phyloP scores from a whole-genome alignment of 2,113 vertebrate genomes.

The Turdus rufiventris region DNA sequence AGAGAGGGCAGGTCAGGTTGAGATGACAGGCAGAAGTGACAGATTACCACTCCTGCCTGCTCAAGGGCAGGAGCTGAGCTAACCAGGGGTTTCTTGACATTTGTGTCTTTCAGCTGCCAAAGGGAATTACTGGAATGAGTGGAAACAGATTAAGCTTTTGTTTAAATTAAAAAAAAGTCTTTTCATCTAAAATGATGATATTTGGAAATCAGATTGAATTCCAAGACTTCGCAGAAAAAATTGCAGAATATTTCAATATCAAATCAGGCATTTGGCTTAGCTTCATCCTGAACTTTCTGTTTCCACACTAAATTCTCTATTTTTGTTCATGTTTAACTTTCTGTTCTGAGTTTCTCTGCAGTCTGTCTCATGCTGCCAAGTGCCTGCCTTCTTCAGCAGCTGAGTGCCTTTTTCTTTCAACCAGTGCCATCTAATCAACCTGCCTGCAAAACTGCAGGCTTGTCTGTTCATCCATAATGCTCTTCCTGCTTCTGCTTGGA shows the following conservation, averaged over 20 bases:
- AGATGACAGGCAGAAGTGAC: neutral
- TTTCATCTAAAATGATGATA: neutral
- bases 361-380: neutral
- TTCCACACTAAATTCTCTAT: neutral
- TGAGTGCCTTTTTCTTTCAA: neutral
- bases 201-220: neutral
- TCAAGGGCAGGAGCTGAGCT: neutral
- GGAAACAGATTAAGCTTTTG: neutral
- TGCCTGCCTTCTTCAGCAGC: neutral
- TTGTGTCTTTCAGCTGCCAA: neutral
- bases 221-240: neutral
- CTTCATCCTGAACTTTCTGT: neutral
- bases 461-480: no score
- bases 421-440: neutral
- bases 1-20: neutral
- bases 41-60: neutral
- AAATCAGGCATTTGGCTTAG: neutral
- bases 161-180: neutral
- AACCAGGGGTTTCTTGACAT: neutral
- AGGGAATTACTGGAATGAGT: neutral
- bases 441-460: neutral
- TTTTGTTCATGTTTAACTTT: neutral
- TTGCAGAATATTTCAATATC: neutral
- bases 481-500: neutral
- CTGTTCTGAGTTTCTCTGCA: neutral